Conservation (phyloP, 30 jellyfish, hydroid and myxozoan genomes). For the Rhopilema esculentum region DNA sequence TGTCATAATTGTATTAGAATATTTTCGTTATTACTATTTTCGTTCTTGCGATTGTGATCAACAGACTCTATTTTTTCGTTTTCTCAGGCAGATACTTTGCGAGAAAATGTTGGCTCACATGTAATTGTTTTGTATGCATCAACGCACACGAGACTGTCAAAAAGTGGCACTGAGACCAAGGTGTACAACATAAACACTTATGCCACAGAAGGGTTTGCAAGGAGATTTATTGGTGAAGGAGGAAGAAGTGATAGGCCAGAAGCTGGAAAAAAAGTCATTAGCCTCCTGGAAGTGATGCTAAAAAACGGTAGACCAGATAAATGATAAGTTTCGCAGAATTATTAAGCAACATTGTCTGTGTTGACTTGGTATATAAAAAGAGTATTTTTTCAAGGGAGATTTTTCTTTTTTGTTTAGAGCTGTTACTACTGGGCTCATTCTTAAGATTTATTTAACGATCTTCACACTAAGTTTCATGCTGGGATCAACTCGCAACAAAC, state of each 20-base stretch:
- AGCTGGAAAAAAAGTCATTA: conserved; percentile 2
- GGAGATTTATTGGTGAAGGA: conserved; percentile 15
- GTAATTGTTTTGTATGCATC: background rate
- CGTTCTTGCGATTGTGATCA: background rate
- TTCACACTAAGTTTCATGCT: background rate
- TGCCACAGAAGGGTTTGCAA: conserved; percentile 14
- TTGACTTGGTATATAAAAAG: background rate
- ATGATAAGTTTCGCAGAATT: background rate
- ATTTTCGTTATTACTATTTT: background rate
- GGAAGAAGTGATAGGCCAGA: conserved; percentile 20
- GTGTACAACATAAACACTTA: background rate
- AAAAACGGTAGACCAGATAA: background rate
- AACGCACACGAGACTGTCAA: background rate
- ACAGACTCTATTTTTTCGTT: background rate
- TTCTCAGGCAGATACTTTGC: background rate
- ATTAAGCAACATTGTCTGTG: background rate
- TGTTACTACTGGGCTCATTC: conserved; percentile 11
- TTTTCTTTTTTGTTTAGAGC: background rate
- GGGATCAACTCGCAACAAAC: background rate
- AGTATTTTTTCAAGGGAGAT: background rate
- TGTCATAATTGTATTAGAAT: background rate
- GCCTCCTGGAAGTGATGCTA: conserved; percentile 7
- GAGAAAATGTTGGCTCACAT: background rate
- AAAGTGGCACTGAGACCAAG: conserved; percentile 11
- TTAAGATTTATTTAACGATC: background rate